Base-by-base conservation (phyloP, 2,888 invertebrate species). In the Xylota segnis region DNA sequence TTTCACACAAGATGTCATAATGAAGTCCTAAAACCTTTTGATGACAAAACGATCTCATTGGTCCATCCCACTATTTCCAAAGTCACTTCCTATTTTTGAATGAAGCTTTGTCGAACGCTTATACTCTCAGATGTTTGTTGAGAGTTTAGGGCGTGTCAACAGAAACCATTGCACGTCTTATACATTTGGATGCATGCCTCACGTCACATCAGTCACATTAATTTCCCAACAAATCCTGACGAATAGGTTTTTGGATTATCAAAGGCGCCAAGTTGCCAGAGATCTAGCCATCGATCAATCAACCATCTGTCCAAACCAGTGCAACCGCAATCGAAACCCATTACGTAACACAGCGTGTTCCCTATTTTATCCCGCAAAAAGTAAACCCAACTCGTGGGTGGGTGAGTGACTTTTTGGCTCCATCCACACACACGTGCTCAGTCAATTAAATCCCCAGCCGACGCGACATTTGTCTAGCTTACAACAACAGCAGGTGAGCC, bases 371-470 rank as follows among this genome's bases (percentile, higher is more conserved):
- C 34, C 34, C 34, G 47, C 47, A 7, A 50, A 23, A 23, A 23
- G 23, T 2, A 23, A 23, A 23, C 10, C 32, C 16, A 14, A 23
- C 7, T 50, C 50, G 65, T 66, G 40, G 66, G 66, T 66, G 52
- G 66, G 66, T 66, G 52, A 37, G 37, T 47, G 32, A 16, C n/a
- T 18, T 58, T 66, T 23, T 43, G 43, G 50, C 63, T 27, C 54
- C 45, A 23, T 1, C 23, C 23, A 23, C 23, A 32, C 66, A 77
- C 83, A 83, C 72, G 78, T 72, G 72, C 45, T 54, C 59, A 72
- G 45, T 72, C 58, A 72, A 71, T 71, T 50, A 71, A 78, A 71
- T 72, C 66, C 61, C n/a, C 29, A 54, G 40, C 18, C 63, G 6
- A 43, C 18, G 29, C 10, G 45, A 23, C 45, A 29, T 29, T 52